Conservation (phyloP, 2,888 invertebrate species). For the Brachypalpus laphriformis region DNA sequence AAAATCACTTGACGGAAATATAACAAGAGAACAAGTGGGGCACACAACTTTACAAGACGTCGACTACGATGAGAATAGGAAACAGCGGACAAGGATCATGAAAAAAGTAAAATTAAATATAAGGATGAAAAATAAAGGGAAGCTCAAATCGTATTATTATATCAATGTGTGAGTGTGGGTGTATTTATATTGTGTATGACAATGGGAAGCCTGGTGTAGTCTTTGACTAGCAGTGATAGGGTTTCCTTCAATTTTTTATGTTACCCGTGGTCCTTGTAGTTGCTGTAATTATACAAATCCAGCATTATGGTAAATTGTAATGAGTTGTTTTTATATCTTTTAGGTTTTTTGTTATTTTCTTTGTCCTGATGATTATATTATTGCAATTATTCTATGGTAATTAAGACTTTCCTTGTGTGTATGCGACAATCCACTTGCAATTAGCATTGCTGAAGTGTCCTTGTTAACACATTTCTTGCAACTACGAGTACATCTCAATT, state of each 20-base stretch:
- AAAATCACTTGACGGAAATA: constrained; percentile 73
- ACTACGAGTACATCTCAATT: constrained; percentile 25
- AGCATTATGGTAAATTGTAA: constrained; percentile 57
- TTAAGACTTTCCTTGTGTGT: constrained; percentile 49
- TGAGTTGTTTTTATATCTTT: constrained; percentile 62
- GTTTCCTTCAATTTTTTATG: constrained; percentile 45
- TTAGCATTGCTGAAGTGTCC: constrained; percentile 60
- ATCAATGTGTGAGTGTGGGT: constrained; percentile 45
- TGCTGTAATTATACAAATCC: constrained; percentile 55
- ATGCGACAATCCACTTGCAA: constrained; percentile 39
- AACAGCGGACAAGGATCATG: constrained; percentile 65
- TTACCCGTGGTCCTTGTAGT: constrained; percentile 43
- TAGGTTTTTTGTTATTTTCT: background rate
- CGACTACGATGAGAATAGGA: constrained; percentile 67
- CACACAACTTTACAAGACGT: constrained; percentile 69
- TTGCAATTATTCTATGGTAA: constrained; percentile 67
- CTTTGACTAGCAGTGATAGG: constrained; percentile 48
- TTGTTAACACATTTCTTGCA: constrained; percentile 25
- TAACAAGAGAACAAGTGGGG: constrained; percentile 72
- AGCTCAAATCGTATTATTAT: constrained; percentile 70
- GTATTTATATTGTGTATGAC: constrained; percentile 48
- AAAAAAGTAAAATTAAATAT: constrained; percentile 25
- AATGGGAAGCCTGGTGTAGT: constrained; percentile 48
- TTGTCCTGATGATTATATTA: constrained; percentile 55
- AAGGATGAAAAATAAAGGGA: constrained; percentile 63